Conservation (phyloP, 2,113 vertebrate species). For the Centropristis striata region DNA sequence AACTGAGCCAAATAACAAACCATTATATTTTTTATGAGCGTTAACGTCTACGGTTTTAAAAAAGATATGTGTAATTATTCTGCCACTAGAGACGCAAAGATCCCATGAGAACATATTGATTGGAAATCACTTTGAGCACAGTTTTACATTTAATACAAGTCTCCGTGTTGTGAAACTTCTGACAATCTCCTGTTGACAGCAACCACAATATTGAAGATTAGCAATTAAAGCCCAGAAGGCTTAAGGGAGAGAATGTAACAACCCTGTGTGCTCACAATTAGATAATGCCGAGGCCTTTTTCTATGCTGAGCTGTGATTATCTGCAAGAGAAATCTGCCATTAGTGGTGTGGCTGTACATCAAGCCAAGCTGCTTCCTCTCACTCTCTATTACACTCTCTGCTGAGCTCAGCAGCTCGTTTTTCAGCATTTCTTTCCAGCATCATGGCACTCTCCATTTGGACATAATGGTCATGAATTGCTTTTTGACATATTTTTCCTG, state of each 20-base stretch:
- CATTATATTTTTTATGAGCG: not conserved
- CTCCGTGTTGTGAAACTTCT: slow-evolving; percentile 2
- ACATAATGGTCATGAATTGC: slow-evolving; percentile 27
- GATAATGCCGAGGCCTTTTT: slow-evolving; percentile 44
- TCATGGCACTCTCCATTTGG: slow-evolving; percentile 16
- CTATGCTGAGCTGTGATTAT: slow-evolving; percentile 63
- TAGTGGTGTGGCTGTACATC: slow-evolving; percentile 47
- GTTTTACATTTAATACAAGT: not conserved
- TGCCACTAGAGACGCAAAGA: slow-evolving; percentile 15
- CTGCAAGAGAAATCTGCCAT: slow-evolving; percentile 53
- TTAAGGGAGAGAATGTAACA: slow-evolving; percentile 56
- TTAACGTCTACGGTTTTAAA: not conserved
- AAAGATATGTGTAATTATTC: not conserved
- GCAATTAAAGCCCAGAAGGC: slow-evolving; percentile 63
- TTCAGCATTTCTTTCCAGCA: slow-evolving; percentile 8
- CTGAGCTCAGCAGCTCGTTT: slow-evolving; percentile 46
- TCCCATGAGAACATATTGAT: slow-evolving; percentile 5
- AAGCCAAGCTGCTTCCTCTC: slow-evolving; percentile 51
- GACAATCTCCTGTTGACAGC: slow-evolving; percentile 35
- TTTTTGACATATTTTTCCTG: slow-evolving; percentile 16
- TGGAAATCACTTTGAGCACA: slow-evolving; percentile 18
- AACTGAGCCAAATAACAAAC: not conserved
- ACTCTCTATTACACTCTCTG: slow-evolving; percentile 52
- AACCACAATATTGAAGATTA: slow-evolving; percentile 69
- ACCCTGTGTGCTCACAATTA: slow-evolving; percentile 61